Evolutionary conservation across 2,888 invertebrate genomes (phyloP), one percentile per base, ranked within the genome.

Genomic region (Rhingia campestris): DNA sequence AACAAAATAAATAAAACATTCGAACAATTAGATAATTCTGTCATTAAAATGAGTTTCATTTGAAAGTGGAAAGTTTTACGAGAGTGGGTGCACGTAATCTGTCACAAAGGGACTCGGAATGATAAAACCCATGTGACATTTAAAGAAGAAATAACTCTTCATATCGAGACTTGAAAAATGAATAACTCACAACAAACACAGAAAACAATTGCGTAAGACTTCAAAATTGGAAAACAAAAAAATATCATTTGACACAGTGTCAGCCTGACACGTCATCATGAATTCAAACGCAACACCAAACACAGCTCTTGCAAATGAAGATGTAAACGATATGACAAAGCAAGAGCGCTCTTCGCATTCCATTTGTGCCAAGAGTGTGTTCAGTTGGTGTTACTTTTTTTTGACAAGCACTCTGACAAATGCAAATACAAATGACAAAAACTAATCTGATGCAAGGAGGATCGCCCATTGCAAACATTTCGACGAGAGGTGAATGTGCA

Each of bases 61-160:
- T 30, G 10, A 54, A 59, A 45, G 53, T 61, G 73, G 73, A 73
- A 73, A 72, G 32, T 63, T 73, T 72, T 72, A 14, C 3, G 7
- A 14, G 10, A 41, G 33, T 22, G 7, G 0, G 30, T 22, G 10
- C 10, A 2, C 49, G 7, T 49, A 9, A 49, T 30, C 49, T 49
- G 9, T 30, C 30, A 39, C 22, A 43, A 30, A 22, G 47, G 22
- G 33, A 22, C n/a, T 63, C 43, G 47, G 39, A 43, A 14, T 12
- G 32, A 66, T 12, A 53, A 41, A 9, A 30, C 30, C 5, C 41
- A 53, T 66, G 51, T 66, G 64, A 66, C 64, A 53, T 14, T 22
- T 41, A 10, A 39, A 39, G 12, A 30, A 32, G 9, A n/a, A 10
- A 49, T 5, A 22, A 49, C 4, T 10, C 4, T 49, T 49, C 49